phyloP scores from a whole-genome alignment of 2,888 invertebrate genomes.

The Mactromeris polynyma region DNA sequence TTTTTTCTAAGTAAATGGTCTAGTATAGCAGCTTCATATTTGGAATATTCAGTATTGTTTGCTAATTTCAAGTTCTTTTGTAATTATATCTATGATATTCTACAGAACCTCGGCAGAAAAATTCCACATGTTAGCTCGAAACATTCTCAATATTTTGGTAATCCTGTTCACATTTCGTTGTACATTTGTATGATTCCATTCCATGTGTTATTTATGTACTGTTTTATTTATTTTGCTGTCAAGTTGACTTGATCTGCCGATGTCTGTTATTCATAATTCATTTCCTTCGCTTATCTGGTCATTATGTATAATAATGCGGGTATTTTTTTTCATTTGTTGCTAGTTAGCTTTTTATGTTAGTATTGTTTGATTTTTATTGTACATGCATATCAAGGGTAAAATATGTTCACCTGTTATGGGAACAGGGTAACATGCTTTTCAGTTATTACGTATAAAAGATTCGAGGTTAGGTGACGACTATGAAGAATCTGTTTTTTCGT shows the following conservation, averaged over 20 bases:
- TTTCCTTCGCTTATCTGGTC: neutral
- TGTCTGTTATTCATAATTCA: neutral
- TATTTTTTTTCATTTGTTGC: constrained; percentile 12
- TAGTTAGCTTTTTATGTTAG: neutral
- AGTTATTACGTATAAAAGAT: neutral
- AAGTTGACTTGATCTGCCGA: constrained; percentile 1
- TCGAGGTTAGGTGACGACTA: neutral
- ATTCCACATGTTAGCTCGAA: too few species aligned
- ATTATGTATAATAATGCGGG: neutral
- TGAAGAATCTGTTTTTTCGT: neutral
- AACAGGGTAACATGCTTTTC: neutral
- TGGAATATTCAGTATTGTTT: too few species aligned
- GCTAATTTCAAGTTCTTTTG: too few species aligned
- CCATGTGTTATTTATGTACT: neutral
- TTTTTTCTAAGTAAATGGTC: too few species aligned
- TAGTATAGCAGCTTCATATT: too few species aligned
- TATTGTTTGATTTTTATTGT: neutral
- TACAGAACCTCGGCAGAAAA: too few species aligned
- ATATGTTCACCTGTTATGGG: neutral
- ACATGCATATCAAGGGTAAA: neutral
- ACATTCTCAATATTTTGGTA: too few species aligned
- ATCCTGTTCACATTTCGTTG: too few species aligned
- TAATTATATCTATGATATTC: too few species aligned
- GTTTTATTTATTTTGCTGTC: constrained; percentile 14
- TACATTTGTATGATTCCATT: neutral